Base-by-base conservation (phyloP, 2,888 invertebrate genomes). In the Tineola bisselliella region DNA sequence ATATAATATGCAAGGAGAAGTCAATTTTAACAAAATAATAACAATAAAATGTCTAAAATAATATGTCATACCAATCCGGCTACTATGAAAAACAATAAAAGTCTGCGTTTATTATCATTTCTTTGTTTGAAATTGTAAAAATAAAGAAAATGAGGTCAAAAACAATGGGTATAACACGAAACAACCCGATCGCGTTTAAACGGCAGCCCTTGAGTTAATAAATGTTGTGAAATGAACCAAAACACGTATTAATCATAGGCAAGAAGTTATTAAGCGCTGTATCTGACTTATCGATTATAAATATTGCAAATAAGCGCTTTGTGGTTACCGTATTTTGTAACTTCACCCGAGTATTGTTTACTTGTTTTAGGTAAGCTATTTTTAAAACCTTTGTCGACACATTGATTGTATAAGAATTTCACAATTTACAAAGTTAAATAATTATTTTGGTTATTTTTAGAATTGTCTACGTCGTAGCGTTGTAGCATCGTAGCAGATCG, bases 191-290 rank as follows among this genome's bases (percentile, higher is more conserved):
- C 25, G 19, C 56, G 58, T 58, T 58, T 58, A 31, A 19, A 58
- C 58, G 8, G 15, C 19, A 33, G 33, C 33, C 19, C 58, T 58
- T 58, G 31, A 19, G 58, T 31, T 58, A 58, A 58, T 58, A 58
- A 58, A 58, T 19, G 19, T 58, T 58, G 31, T 58, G 58, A 58
- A 58, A 58, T 58, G 58, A 54, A 54, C 19, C n/a, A n/a, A 58
- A 58, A 19, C 58, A 58, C 58, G 58, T 58, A 58, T 58, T 58
- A 58, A 58, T 58, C 33, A 56, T n/a, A 58, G 33, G 58, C 8
- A 33, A 58, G 58, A 58, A 33, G 33, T 56, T 33, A 58, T 33
- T 33, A 31, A 33, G 15, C 12, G 15, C 15, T 58, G 33, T 58
- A n/a, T 58, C 33, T 31, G 33, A 58, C 33, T 58, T 58, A 33